Evolutionary conservation across 2,888 invertebrate species (phyloP), one percentile per base, ranked within the genome.

Genomic region (Macrophya alboannulata): DNA sequence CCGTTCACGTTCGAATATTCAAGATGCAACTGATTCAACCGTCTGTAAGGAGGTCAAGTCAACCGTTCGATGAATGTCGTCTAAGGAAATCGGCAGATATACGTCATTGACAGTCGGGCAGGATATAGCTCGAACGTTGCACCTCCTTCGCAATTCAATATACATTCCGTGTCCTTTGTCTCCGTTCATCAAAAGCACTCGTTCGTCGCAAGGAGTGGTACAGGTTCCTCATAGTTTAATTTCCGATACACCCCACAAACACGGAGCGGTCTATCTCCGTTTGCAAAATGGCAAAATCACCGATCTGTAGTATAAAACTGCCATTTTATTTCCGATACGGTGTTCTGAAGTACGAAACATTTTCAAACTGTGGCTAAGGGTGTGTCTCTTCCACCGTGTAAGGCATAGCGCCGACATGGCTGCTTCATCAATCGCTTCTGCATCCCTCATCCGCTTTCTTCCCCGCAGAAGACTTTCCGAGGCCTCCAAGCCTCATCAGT

Each of bases 401-500:
- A 43, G n/a, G 40, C 59, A 43, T 1, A 40, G 43, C 81, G 81
- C 43, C 62, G 59, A 21, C 81, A 51, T 59, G 59, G 81, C 43
- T 43, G 81, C 62, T 81, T 81, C 81, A 62, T 81, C 81, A 81
- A 81, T 81, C 81, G 81, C 81, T 62, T 51, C 25, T 81, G 62
- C 62, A 62, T 81, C 81, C 62, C 62, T 62, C 81, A 43, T 62
- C 31, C 62, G 81, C 62, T 81, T 62, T 81, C 43, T 81, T 43
- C 40, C n/a, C 59, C 62, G 62, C 81, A 62, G 4, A 21, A 77
- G 77, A 77, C 37, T 77, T 55, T 37, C 37, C 81, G 15, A 15
- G 31, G 81, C 62, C 43, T 86, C 81, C 55, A 76, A 17, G 86
- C 87, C 89, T 91, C 91, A 90, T 92, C 91, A 91, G 90, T 92